phyloP scores from a whole-genome alignment of 2,797 vertebrate species.

The Lophius americanus region DNA sequence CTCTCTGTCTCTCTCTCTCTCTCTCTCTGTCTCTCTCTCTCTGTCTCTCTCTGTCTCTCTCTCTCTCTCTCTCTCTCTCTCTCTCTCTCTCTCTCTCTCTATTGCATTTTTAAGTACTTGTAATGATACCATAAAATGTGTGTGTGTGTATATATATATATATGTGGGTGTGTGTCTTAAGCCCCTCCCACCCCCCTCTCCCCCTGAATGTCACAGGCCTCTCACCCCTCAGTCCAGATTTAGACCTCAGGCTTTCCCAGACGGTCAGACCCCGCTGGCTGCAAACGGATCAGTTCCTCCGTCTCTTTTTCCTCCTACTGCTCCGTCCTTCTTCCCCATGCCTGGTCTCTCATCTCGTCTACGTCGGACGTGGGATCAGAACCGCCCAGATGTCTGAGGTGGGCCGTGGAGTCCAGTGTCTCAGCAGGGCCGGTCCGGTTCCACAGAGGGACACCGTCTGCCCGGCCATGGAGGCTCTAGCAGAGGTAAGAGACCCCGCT shows the following conservation, averaged over 20 bases:
- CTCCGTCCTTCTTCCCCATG: conserved; percentile 4
- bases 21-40: no score
- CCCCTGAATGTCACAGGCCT: conserved; percentile 59
- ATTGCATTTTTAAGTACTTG: neutral
- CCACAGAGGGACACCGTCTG: conserved; percentile 15
- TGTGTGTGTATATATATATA: no score
- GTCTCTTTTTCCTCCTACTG: neutral
- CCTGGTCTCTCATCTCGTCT: conserved; percentile 2
- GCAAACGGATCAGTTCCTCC: conserved; percentile 9
- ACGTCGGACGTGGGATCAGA: conserved; percentile 11
- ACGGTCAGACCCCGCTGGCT: conserved; percentile 51
- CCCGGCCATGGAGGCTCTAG: conserved; percentile 71
- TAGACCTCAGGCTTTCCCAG: conserved; percentile 72
- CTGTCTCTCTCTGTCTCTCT: no score
- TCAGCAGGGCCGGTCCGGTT: neutral
- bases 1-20: no score
- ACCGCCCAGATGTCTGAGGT: conserved; percentile 6
- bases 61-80: no score
- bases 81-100: no score
- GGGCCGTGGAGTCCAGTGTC: neutral
- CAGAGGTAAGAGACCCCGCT: conserved; percentile 71
- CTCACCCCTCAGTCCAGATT: conserved; percentile 75
- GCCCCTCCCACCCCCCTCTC: neutral
- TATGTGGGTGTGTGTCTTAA: neutral
- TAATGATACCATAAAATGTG: conserved; percentile 1